Percentiles rank a stretch among this genome's conserved stretches.
These are phyloP conservation scores for Peromyscus melanophrys DNA, from an alignment of 2,797 vertebrate genomes.

Conservation along the genomic window DNA sequence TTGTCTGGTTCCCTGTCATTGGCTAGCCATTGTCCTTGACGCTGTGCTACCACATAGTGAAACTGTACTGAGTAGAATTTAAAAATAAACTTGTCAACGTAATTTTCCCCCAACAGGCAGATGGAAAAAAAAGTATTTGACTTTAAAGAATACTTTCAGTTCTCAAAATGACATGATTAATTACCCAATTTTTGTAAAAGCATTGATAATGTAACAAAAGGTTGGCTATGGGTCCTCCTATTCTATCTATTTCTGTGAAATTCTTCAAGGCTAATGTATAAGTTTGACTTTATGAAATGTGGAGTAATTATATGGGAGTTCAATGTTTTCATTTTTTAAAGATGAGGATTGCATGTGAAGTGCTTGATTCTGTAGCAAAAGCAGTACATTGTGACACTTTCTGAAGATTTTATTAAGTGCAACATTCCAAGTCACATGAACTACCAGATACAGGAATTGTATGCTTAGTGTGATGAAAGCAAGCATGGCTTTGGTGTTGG, in stretches of 20 bases:
- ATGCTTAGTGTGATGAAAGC: not conserved
- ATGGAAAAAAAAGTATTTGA: constrained; percentile 68
- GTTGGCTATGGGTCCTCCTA: constrained; percentile 70
- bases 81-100: constrained; percentile 50
- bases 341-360: constrained; percentile 34
- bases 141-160: constrained; percentile 69
- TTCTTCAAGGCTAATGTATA: constrained; percentile 75
- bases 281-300: constrained; percentile 44
- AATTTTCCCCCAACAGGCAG: constrained; percentile 47
- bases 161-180: constrained; percentile 83
- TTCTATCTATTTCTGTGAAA: constrained; percentile 62
- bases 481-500: not conserved
- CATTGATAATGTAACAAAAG: constrained; percentile 75
- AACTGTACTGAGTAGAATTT: constrained; percentile 43
- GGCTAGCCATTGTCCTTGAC: constrained; percentile 54
- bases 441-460: not conserved
- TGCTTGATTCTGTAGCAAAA: constrained; percentile 66
- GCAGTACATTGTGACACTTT: not conserved
- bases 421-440: not conserved
- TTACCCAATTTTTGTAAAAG: constrained; percentile 82
- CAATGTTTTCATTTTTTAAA: constrained; percentile 11
- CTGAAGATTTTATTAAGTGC: constrained; percentile 32
- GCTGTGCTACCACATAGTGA: constrained; percentile 6
- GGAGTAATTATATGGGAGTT: constrained; percentile 45
- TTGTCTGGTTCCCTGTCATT: not conserved